These are phyloP conservation scores for Plusia festucae DNA, from an alignment of 2,888 invertebrate species.

Conservation along the genomic window DNA sequence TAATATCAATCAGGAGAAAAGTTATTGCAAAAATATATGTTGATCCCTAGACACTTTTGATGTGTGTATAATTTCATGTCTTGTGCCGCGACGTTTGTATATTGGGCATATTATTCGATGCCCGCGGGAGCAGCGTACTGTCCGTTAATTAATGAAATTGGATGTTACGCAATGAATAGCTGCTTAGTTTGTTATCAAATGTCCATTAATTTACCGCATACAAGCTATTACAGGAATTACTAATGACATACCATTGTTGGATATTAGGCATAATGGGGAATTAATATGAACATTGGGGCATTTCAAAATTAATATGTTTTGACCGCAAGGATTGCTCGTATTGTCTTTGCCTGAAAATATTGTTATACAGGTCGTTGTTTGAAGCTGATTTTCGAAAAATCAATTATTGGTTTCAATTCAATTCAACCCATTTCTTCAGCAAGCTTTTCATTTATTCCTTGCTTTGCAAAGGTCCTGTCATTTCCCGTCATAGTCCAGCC, in stretches of 20 bases:
- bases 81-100: slow-evolving; percentile 25
- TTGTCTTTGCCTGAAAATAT: slow-evolving; percentile 1
- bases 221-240: slow-evolving; percentile 20
- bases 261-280: slow-evolving; percentile 3
- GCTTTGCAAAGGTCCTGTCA: no score
- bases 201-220: slow-evolving; percentile 46
- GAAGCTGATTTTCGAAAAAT: no score
- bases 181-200: slow-evolving; percentile 51
- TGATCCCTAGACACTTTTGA: no score
- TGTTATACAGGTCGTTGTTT: slow-evolving; percentile 6
- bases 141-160: slow-evolving; percentile 69
- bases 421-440: no score
- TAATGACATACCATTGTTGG: slow-evolving; percentile 19
- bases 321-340: slow-evolving; percentile 5
- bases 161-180: slow-evolving; percentile 52
- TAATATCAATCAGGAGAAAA: no score
- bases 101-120: slow-evolving; percentile 55
- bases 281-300: slow-evolving; percentile 22
- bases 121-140: slow-evolving; percentile 49
- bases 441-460: no score
- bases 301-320: slow-evolving; percentile 24
- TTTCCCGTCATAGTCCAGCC: no score
- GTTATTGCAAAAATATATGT: no score
- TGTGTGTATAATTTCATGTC: no score
- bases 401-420: slow-evolving; percentile 11